Conservation (phyloP, 2,888 invertebrate genomes). For the Pterobdella sp. region DNA sequence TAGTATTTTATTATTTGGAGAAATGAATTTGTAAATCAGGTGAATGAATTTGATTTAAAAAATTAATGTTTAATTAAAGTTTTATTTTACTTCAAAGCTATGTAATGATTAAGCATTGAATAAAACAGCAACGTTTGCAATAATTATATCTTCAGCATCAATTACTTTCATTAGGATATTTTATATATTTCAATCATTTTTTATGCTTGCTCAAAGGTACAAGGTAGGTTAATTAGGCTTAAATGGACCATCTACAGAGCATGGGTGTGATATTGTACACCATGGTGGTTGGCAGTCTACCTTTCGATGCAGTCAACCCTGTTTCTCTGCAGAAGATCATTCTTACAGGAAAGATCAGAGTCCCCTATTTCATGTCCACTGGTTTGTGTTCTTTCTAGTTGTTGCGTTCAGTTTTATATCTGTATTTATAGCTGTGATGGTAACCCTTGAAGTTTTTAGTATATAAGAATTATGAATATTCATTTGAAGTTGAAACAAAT, state of each 20-base stretch:
- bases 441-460: not conserved
- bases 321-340: slow-evolving; percentile 79
- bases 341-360: slow-evolving; percentile 83
- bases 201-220: no score
- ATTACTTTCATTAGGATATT: no score
- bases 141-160: no score
- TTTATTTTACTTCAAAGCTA: no score
- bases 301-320: slow-evolving; percentile 88
- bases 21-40: no score
- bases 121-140: no score
- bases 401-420: not conserved
- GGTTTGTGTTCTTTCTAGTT: slow-evolving; percentile 57
- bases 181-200: no score
- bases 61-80: no score
- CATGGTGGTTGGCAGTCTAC: slow-evolving; percentile 86
- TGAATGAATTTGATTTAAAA: no score
- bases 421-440: not conserved
- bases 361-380: slow-evolving; percentile 95
- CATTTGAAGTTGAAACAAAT: not conserved
- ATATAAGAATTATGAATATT: not conserved
- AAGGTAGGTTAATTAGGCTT: no score
- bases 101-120: no score
- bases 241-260: slow-evolving; percentile 69
- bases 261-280: slow-evolving; percentile 93
- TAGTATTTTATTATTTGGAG: no score